Evolutionary conservation across 2,888 invertebrate species (phyloP).

Genomic region (Ormyrus pomaceus): DNA sequence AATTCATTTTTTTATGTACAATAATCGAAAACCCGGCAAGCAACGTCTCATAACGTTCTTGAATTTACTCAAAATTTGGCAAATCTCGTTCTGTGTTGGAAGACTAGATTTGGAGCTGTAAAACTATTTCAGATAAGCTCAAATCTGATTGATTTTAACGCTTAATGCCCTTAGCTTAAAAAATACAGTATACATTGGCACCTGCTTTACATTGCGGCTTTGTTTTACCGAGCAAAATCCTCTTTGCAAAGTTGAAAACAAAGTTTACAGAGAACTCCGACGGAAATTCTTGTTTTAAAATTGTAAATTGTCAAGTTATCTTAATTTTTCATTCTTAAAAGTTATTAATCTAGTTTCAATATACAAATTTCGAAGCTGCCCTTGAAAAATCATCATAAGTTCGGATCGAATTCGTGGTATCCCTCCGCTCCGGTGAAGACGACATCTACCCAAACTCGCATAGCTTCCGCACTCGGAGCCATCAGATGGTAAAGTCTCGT

Average conservation of each 20-base stretch:
- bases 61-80: slow-evolving; percentile 40
- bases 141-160: slow-evolving; percentile 47
- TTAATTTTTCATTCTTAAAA: slow-evolving; percentile 9
- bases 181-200: slow-evolving; percentile 52
- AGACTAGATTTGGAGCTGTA: slow-evolving; percentile 58
- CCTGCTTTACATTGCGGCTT: slow-evolving; percentile 41
- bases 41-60: slow-evolving; percentile 24
- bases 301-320: background rate
- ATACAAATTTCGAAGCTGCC: slow-evolving; percentile 20
- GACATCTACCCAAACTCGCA: slow-evolving; percentile 97
- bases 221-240: slow-evolving; percentile 34
- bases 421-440: slow-evolving; percentile 95
- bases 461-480: slow-evolving; percentile 95
- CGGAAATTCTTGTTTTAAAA: slow-evolving; percentile 23
- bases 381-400: slow-evolving; percentile 41
- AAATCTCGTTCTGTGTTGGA: slow-evolving; percentile 55
- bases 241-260: slow-evolving; percentile 33
- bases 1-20: slow-evolving; percentile 53
- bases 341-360: slow-evolving; percentile 26
- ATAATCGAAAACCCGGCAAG: slow-evolving; percentile 30
- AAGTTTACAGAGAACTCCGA: slow-evolving; percentile 15
- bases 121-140: slow-evolving; percentile 45
- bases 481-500: slow-evolving; percentile 93
- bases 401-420: slow-evolving; percentile 82
- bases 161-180: slow-evolving; percentile 55